These are phyloP conservation scores for Microhierax caerulescens DNA, from an alignment of 2,797 vertebrate species.

Conservation along the genomic window DNA sequence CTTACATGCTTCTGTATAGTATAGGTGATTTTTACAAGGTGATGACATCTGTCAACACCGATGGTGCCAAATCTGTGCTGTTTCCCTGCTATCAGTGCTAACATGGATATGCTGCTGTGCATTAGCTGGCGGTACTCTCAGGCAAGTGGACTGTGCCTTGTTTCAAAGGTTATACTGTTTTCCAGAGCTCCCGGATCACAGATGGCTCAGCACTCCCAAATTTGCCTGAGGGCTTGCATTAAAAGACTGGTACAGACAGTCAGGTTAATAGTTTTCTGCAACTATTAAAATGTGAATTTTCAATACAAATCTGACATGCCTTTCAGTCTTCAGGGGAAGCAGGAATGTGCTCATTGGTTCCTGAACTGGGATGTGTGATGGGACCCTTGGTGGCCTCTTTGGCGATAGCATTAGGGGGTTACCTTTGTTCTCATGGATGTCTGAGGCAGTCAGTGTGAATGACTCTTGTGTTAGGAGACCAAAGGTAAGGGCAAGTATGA, in stretches of 20 bases:
- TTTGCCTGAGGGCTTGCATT: not conserved
- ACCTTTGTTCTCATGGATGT: not conserved
- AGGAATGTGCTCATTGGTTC: not conserved
- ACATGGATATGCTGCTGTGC: not conserved
- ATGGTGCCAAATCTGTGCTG: not conserved
- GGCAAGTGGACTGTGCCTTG: not conserved
- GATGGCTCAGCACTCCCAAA: not conserved
- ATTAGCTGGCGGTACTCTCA: not conserved
- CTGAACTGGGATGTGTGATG: not conserved
- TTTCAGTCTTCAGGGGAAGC: not conserved
- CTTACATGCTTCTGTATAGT: not conserved
- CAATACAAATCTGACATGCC: not conserved
- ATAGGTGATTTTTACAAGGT: slow-evolving; percentile 11
- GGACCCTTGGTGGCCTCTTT: not conserved
- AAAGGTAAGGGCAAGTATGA: not conserved
- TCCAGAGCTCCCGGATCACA: not conserved
- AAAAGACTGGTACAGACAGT: not conserved
- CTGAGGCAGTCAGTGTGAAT: not conserved
- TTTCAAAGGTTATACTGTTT: not conserved
- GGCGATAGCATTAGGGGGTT: not conserved
- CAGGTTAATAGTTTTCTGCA: not conserved
- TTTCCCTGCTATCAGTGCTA: not conserved
- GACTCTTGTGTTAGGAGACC: not conserved
- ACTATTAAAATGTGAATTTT: not conserved
- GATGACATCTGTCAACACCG: not conserved